Evolutionary conservation across 2,797 vertebrate genomes (phyloP).

Genomic region (Benthosema pterotum): DNA sequence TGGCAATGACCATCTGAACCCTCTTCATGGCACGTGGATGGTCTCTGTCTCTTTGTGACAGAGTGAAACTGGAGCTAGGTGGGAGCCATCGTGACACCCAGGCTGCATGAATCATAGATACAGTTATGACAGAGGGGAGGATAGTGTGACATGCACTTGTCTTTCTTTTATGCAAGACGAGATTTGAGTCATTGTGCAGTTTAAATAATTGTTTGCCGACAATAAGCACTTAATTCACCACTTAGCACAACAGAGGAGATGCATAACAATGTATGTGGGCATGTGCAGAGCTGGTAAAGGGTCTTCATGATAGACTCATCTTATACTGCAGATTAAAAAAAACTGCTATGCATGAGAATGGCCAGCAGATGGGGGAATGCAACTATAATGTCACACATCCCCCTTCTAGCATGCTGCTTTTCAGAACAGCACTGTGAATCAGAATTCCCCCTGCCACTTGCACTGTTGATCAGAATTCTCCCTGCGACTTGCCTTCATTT

Average conservation of each 20-base stretch:
- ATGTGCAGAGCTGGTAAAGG: not conserved
- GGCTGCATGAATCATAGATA: conserved; percentile 51
- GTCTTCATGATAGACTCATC: not conserved
- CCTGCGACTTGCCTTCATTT: conserved; percentile 83
- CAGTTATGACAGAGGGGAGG: conserved; percentile 46
- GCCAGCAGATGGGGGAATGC: conserved; percentile 60
- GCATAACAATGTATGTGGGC: conserved; percentile 6
- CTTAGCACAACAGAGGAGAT: conserved; percentile 19
- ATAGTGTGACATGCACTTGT: conserved; percentile 50
- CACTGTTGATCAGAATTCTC: conserved; percentile 1
- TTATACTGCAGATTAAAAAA: not conserved
- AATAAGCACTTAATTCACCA: conserved; percentile 25
- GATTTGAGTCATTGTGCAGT: conserved; percentile 23
- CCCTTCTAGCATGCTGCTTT: not conserved
- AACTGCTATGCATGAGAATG: conserved; percentile 4
- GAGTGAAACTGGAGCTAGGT: conserved; percentile 61
- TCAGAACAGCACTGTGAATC: not conserved
- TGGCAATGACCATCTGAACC: conserved; percentile 42
- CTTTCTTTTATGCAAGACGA: conserved; percentile 1
- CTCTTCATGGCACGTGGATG: conserved; percentile 32
- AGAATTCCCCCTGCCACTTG: too few relatives aligned
- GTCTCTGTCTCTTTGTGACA: conserved; percentile 55
- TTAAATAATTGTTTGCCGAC: conserved; percentile 20
- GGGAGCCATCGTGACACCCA: conserved; percentile 54
- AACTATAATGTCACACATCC: not conserved